phyloP scores from a whole-genome alignment of 2,797 vertebrate species.

The Thripadectes ignobilis region DNA sequence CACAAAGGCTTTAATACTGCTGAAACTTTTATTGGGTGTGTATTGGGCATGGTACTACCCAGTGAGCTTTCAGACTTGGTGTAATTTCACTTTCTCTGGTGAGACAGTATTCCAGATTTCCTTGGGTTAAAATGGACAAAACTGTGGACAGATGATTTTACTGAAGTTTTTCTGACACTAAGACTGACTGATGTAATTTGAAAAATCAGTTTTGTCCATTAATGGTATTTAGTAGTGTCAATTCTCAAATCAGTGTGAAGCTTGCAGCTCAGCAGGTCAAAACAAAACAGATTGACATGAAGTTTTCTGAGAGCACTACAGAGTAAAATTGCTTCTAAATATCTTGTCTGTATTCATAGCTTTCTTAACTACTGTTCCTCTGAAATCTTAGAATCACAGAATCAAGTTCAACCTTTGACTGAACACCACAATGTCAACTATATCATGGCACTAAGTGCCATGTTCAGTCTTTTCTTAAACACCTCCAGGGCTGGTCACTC shows the following conservation, averaged over 20 bases:
- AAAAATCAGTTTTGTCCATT: background rate
- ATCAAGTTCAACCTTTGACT: background rate
- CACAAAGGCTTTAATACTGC: background rate
- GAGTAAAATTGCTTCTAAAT: background rate
- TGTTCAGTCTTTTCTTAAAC: background rate
- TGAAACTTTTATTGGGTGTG: background rate
- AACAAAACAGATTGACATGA: background rate
- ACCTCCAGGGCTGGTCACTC: background rate
- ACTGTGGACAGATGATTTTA: background rate
- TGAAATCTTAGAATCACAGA: background rate
- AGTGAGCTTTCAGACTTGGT: background rate
- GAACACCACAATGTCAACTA: background rate
- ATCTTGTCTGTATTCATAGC: background rate
- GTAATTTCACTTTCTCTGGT: background rate
- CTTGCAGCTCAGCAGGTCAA: background rate
- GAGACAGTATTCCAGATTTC: background rate
- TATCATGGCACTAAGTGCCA: background rate
- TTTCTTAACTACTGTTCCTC: background rate
- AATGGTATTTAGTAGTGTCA: background rate
- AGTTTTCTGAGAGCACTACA: background rate
- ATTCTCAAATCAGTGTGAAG: background rate
- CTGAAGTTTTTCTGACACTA: background rate
- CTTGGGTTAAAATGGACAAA: background rate
- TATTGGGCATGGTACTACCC: background rate
- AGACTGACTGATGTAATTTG: background rate